A percentile compares a stretch with the other conserved stretches of the same genome.
Conservation (phyloP, 2,797 vertebrate genomes). For the Neosalanx taihuensis region DNA sequence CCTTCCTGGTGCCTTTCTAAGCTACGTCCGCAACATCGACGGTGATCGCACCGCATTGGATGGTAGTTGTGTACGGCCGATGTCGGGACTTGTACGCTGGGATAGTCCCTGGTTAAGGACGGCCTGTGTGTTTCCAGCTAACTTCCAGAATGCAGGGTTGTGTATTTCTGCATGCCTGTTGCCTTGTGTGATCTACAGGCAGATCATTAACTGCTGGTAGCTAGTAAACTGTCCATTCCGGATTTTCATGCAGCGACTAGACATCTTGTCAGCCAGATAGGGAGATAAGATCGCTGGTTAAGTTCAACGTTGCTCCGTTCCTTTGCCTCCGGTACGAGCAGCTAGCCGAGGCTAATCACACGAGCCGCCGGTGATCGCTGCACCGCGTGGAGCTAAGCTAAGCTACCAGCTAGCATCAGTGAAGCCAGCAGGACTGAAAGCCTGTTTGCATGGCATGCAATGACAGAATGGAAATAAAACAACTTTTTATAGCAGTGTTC, state of each 20-base stretch:
- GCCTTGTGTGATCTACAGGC: constrained; percentile 21
- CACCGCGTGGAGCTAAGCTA: not conserved
- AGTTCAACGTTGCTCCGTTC: constrained; percentile 2
- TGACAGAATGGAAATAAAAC: not conserved
- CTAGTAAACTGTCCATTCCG: not conserved
- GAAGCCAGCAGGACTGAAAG: not conserved
- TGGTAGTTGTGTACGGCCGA: constrained; percentile 20
- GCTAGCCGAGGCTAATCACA: constrained; percentile 32
- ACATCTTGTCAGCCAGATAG: not conserved
- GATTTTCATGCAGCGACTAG: not conserved
- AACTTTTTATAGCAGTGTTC: not conserved
- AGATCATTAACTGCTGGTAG: not conserved
- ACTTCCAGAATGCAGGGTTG: constrained; percentile 52
- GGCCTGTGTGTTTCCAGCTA: constrained; percentile 68
- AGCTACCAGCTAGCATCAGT: not conserved
- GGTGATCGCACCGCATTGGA: constrained; percentile 12
- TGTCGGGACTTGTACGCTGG: constrained; percentile 24
- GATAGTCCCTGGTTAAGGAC: constrained; percentile 45
- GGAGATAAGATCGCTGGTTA: constrained; percentile 42
- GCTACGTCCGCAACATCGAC: not conserved
- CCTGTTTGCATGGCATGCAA: not conserved
- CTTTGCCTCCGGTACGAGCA: constrained; percentile 15
- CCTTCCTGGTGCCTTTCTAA: not conserved
- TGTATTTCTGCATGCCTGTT: constrained; percentile 52
- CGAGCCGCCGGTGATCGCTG: not conserved